Conservation (phyloP, 2,113 vertebrate genomes). For the Mesocricetus auratus region DNA sequence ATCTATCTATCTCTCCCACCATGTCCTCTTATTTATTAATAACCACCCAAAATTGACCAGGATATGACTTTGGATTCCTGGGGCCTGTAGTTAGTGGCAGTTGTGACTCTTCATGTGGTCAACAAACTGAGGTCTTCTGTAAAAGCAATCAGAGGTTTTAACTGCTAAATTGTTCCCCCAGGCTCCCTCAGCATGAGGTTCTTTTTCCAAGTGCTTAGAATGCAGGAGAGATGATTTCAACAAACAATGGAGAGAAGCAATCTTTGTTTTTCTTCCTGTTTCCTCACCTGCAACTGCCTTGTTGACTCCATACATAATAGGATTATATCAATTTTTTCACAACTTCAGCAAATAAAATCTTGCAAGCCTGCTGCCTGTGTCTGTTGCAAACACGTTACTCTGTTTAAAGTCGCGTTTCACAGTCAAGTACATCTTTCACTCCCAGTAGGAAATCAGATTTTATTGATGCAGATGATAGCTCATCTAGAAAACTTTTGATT, state of each 20-base stretch:
- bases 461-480: slow-evolving; percentile 52
- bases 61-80: too few relatives aligned
- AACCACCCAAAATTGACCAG: background rate
- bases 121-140: background rate
- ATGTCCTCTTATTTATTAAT: background rate
- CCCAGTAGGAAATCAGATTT: slow-evolving; percentile 40
- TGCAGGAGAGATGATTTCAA: background rate
- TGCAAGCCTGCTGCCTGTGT: slow-evolving; percentile 57
- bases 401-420: slow-evolving; percentile 55
- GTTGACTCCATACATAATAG: slow-evolving; percentile 43
- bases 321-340: background rate
- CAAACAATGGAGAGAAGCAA: background rate
- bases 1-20: background rate
- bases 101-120: background rate
- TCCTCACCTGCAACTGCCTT: background rate
- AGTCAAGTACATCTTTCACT: slow-evolving; percentile 22
- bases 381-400: slow-evolving; percentile 26
- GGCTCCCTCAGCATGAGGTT: background rate
- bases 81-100: background rate
- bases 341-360: slow-evolving; percentile 56
- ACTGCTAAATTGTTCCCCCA: background rate
- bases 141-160: background rate
- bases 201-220: slow-evolving; percentile 36
- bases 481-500: slow-evolving; percentile 52
- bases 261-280: background rate